Evolutionary conservation across 2,888 invertebrate genomes (phyloP).

Genomic region (Drosophila eohydei): DNA sequence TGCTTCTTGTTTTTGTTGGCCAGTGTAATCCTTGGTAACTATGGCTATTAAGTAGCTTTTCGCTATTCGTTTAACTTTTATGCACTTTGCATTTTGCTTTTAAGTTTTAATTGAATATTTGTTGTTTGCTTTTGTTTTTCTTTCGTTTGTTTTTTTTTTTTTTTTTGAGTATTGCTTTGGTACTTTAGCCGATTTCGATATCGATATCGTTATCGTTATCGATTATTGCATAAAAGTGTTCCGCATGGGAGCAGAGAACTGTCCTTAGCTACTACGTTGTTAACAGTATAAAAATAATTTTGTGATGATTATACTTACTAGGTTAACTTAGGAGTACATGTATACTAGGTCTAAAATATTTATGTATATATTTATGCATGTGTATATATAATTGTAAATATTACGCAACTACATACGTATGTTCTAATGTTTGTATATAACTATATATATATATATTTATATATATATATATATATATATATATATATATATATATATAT

Average conservation of each 20-base stretch:
- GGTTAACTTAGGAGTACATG: slow-evolving; percentile 63
- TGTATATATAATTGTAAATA: slow-evolving; percentile 62
- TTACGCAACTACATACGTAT: slow-evolving; percentile 77
- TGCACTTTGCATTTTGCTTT: slow-evolving; percentile 4
- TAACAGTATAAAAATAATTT: slow-evolving; percentile 81
- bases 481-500: slow-evolving; percentile 11
- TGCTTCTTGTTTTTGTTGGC: slow-evolving; percentile 1
- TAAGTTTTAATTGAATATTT: slow-evolving; percentile 59
- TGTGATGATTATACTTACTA: slow-evolving; percentile 71
- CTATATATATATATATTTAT: slow-evolving; percentile 19
- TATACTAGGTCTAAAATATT: slow-evolving; percentile 54
- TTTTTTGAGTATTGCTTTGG: slow-evolving; percentile 85
- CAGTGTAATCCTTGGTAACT: slow-evolving; percentile 52
- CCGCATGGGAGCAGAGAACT: slow-evolving; percentile 27
- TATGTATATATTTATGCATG: slow-evolving; percentile 38
- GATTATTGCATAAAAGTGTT: slow-evolving; percentile 38
- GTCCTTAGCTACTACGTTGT: slow-evolving; percentile 19
- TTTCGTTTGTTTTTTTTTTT: slow-evolving; percentile 33
- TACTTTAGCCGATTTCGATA: slow-evolving; percentile 84
- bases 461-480: slow-evolving; percentile 48
- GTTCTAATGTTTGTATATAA: slow-evolving; percentile 51
- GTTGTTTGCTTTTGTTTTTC: slow-evolving; percentile 27
- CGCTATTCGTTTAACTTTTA: background rate
- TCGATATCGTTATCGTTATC: slow-evolving; percentile 46
- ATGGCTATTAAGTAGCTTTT: slow-evolving; percentile 58